Conservation (phyloP, 1,140 invertebrate genomes). For the Pachyrhynchus sulphureomaculatus region DNA sequence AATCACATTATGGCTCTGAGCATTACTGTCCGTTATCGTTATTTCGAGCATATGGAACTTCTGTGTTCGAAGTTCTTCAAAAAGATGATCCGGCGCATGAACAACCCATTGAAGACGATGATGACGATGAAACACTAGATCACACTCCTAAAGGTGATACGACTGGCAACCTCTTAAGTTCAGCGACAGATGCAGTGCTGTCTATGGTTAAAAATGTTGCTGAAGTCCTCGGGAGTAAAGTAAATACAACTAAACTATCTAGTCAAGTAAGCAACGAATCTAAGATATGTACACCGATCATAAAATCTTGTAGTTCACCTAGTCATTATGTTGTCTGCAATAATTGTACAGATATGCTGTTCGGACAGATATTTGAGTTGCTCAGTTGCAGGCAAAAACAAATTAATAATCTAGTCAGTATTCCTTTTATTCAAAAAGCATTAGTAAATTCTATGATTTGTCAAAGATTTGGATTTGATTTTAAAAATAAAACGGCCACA, state of each 20-base stretch:
- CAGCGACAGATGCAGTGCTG: conserved; percentile 80
- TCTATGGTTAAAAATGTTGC: conserved; percentile 88
- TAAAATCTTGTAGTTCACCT: conserved; percentile 59
- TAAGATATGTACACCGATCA: conserved; percentile 40
- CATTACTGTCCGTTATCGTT: conserved; percentile 96
- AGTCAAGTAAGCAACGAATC: conserved; percentile 38
- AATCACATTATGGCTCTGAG: conserved; percentile 92
- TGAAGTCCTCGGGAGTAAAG: conserved; percentile 72
- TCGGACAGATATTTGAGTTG: conserved; percentile 62
- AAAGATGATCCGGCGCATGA: conserved; percentile 67
- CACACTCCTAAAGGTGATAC: conserved; percentile 42
- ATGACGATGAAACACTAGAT: conserved; percentile 66
- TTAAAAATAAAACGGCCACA: conserved; percentile 50
- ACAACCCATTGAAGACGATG: conserved; percentile 56
- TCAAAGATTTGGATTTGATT: conserved; percentile 60
- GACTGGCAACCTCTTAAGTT: conserved; percentile 74
- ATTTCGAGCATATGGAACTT: conserved; percentile 88
- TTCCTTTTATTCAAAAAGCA: conserved; percentile 57
- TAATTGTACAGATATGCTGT: conserved; percentile 67
- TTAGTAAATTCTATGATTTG: conserved; percentile 60
- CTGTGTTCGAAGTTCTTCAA: conserved; percentile 85
- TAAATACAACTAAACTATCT: conserved; percentile 54
- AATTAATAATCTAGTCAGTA: conserved; percentile 58
- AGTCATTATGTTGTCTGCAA: conserved; percentile 69
- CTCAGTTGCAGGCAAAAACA: conserved; percentile 63